These are phyloP conservation scores for Phallusia fumigata DNA, from an alignment of 23 tunicate genomes.

Conservation along the genomic window DNA sequence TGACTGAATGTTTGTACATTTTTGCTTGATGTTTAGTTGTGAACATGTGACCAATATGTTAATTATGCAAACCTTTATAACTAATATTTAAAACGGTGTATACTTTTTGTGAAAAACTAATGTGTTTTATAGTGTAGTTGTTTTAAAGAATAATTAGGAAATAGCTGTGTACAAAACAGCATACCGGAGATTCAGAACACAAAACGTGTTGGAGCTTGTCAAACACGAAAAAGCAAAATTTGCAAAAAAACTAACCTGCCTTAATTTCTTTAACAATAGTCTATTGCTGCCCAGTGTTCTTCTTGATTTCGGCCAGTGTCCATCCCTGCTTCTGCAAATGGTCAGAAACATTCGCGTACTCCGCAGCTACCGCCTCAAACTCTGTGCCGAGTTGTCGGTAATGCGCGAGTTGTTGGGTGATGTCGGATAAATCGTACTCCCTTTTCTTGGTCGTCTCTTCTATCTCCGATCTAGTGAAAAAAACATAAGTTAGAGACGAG, in stretches of 20 bases:
- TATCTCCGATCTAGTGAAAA: background rate
- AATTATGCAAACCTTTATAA: no score
- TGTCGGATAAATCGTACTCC: background rate
- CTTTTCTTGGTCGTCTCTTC: background rate
- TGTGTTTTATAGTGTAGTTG: no score
- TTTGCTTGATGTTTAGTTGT: no score
- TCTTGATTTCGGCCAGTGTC: constrained; percentile 5
- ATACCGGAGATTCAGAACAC: no score
- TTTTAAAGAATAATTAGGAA: no score
- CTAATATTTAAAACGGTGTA: no score
- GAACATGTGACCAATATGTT: no score
- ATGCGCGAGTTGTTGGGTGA: background rate
- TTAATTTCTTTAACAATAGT: background rate
- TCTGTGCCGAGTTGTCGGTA: background rate
- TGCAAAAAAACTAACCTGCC: background rate
- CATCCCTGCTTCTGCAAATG: background rate
- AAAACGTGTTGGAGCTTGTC: no score
- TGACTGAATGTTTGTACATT: no score
- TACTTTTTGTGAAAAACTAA: no score
- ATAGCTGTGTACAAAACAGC: no score
- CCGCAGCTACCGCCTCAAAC: background rate
- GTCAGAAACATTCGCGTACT: background rate
- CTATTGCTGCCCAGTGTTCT: background rate
- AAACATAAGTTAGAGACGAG: no score
- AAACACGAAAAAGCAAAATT: background rate